phyloP scores from a whole-genome alignment of 2,113 vertebrate species.

The Phylloscopus trochiloides region DNA sequence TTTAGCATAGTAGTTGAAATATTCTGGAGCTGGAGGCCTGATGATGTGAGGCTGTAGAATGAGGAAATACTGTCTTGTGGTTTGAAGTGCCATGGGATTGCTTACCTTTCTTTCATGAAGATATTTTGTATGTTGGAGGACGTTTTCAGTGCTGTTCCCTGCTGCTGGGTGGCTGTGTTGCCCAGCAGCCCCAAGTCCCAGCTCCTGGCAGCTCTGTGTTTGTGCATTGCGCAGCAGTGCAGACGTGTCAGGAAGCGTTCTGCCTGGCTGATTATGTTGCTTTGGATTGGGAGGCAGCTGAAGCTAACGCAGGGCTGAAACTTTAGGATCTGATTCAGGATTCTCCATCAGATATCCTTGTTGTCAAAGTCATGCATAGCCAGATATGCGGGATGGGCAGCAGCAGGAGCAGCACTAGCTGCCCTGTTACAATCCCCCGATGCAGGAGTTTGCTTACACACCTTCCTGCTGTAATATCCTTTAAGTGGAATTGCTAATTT shows the following conservation, averaged over 20 bases:
- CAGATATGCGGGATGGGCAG: rapidly evolving
- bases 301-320: not conserved
- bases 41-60: not conserved
- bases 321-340: not conserved
- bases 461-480: not conserved
- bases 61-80: not conserved
- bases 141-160: not conserved
- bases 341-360: not conserved
- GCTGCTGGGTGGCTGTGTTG: not conserved
- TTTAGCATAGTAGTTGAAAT: not conserved
- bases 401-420: not conserved
- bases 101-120: not conserved
- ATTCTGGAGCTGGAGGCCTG: not conserved
- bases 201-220: not conserved
- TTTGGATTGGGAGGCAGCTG: not conserved
- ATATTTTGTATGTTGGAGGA: not conserved
- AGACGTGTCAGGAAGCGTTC: not conserved
- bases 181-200: not conserved
- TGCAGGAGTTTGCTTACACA: not conserved
- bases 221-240: rapidly evolving
- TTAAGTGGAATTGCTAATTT: not conserved
- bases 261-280: not conserved
- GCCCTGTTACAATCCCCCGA: not conserved
- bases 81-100: not conserved
- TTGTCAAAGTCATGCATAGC: not conserved